Evolutionary conservation across 2,797 vertebrate species (phyloP), one percentile per base, ranked within the genome.

Genomic region (Halcyon badia): DNA sequence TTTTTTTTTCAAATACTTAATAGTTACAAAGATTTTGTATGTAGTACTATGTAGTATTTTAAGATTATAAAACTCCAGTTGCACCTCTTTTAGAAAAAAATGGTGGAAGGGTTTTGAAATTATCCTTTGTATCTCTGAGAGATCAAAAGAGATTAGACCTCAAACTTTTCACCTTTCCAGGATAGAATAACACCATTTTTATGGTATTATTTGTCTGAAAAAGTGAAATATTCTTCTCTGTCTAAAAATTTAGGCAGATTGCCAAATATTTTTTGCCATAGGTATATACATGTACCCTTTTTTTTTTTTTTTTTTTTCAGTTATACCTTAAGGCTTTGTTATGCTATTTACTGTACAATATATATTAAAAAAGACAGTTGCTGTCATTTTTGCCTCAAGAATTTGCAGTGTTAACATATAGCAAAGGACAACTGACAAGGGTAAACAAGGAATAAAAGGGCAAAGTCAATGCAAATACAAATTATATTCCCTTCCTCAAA

Each of bases 321-420:
- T 95, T 87, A 54, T 80, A 85, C 84, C 88, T 95, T 49, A 83
- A 85, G 88, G 93, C 83, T 94, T 87, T 92, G 65, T 81, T 91
- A 61, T 78, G 49, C 30, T 90, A 20, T 73, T 93, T 89, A 48
- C 58, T 94, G 24, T 85, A 44, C 33, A 71, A 69, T 54, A 78
- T 48, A 44, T 94, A 94, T 87, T 93, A 0, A 83, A 89, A 95
- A 96, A 94, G 91, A 95, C 75, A 97, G 83, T 80, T 49, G 68
- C 71, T 95, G 78, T 97, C 92, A 83, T 92, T 85, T 87, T 94
- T 93, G 19, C 86, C 77, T 42, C 60, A 75, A 77, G 57, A 91
- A 83, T 73, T 96, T 84, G 14, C 31, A 56, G 35, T 85, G 71
- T 81, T 94, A 90, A 79, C 48, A 19, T 87, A 71, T 20, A 85